Evolutionary conservation across 1,140 invertebrate species (phyloP), one percentile per base, ranked within the genome.

Genomic region (Bombus ignitus): DNA sequence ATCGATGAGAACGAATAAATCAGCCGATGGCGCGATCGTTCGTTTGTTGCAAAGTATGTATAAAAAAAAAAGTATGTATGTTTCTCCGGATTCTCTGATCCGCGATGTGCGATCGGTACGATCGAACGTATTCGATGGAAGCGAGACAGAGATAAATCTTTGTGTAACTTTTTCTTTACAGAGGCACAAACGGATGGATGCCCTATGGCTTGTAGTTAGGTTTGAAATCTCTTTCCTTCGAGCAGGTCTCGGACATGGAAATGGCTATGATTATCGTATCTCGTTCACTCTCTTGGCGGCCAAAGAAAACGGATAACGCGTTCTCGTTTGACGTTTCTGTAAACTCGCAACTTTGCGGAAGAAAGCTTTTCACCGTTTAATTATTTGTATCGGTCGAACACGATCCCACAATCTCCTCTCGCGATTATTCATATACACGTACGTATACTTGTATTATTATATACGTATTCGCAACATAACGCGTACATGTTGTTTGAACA

Each of bases 211-310:
- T 13, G 74, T 62, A n/a, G n/a, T 68, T 68, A 83, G 65, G n/a
- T 83, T 83, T 44, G 62, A 83, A 42, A 83, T 83, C 12, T 8
- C 53, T 77, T 70, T 42, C 74, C 81, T 77, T 83, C 81, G 81
- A 83, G 81, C 81, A 13, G 81, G 81, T 83, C 81, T 83, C 81
- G 74, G 47, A 70, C 25, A 35, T 57, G 74, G 47, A 25, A 65
- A 70, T 70, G 18, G 32, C 15, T 68, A 78, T 44, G 44, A 62
- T 82, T 47, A 47, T 42, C 25, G 71, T 82, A 66, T n/a, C 59
- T n/a, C 65, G 44, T 70, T 35, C 22, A 22, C 28, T 66, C 74
- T 78, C 44, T 68, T 70, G 81, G 78, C 81, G 81, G 81, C 71
- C 74, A 78, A 83, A 83, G 81, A 78, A 44, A 37, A 35, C 22